Base-by-base conservation (phyloP, 2,888 invertebrate species). In the Pseudolycoriella hygida region DNA sequence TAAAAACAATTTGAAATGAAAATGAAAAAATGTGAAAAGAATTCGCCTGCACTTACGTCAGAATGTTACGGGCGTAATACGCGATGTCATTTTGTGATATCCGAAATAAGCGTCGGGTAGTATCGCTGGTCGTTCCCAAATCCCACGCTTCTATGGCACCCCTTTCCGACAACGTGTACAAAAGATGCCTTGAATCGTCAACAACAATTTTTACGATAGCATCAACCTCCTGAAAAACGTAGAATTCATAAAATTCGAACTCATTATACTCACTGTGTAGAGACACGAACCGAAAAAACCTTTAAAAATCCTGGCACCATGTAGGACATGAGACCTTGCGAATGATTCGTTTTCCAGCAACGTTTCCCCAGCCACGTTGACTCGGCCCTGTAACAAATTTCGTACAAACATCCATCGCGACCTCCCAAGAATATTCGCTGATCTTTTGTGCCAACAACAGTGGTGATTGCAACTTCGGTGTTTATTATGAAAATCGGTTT, bases 341-440 rank as follows among this genome's bases (percentile, higher is more conserved):
- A 93, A 60, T 92, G 89, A 63, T 97, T 96, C 1, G 93, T 74
- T 70, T 93, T 96, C 62, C 85, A 84, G 62, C 92, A 96, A 52
- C 90, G 82, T 63, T 89, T 86, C 17, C 90, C 88, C 66, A 94
- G 90, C 94, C 94, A 96, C 50, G 86, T 87, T 52, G 81, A 73
- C 63, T 84, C 83, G 41, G 86, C 89, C 73, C 92, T 88, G 67
- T 97, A 97, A 52, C 77, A 76, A 51, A 97, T 80, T 74, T 98
- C 98, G 71, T 88, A 94, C 1, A 98, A 69, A 54, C 82, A 85
- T 10, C 94, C 93, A 70, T 97, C 94, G 59, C 85, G 85, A 17
- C 89, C 92, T 17, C 93, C 93, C 61, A 96, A 75, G 63, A 98
- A 97, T 54, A 98, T 84, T 51, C 97, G 72, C 0, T 97, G 97